Evolutionary conservation across 2,797 vertebrate genomes (phyloP), one percentile per base, ranked within the genome.

Genomic region (Sebastes hubbsi): DNA sequence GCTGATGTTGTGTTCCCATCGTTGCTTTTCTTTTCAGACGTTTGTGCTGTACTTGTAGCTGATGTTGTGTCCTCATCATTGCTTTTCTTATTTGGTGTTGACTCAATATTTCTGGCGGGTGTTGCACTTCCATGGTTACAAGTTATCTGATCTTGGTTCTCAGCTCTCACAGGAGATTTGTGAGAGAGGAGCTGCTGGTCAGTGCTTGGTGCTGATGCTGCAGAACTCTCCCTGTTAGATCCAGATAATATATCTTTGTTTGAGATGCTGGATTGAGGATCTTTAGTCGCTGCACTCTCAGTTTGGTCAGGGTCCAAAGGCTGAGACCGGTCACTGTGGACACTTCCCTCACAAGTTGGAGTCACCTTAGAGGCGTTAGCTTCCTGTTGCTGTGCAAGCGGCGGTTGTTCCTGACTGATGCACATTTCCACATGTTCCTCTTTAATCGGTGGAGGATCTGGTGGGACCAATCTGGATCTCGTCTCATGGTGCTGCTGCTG

Each of bases 341-440:
- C 66, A 63, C n/a, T 63, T 46, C 2, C 27, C 25, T 77, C 78
- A 71, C 46, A 68, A n/a, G 55, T 0, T 55, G 59, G 10, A 76
- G 54, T 69, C 16, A 22, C n/a, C 6, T n/a, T 59, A 5, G 71
- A 72, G 38, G 46, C 58, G 7, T 55, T 16, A 3, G 18, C 6
- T 13, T 80, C 67, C 32, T 42, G 56, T 30, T 75, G 67, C 20
- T 66, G 66, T n/a, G 56, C 30, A 65, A 25, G 32, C 66, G 76
- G 75, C 4, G 22, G 67, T 32, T 0, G 32, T 25, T 77, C 49
- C 62, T 76, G 82, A 59, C 70, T 85, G 68, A 87, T 71, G 49
- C 64, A 58, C 3, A 63, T 72, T 83, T 93, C 89, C 30, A 84
- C 80, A 0, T 58, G 59, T 52, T 93, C 92, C 38, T 89, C 86